These are phyloP conservation scores for Centrocercus urophasianus DNA, from an alignment of 2,113 vertebrate species.

Conservation along the genomic window DNA sequence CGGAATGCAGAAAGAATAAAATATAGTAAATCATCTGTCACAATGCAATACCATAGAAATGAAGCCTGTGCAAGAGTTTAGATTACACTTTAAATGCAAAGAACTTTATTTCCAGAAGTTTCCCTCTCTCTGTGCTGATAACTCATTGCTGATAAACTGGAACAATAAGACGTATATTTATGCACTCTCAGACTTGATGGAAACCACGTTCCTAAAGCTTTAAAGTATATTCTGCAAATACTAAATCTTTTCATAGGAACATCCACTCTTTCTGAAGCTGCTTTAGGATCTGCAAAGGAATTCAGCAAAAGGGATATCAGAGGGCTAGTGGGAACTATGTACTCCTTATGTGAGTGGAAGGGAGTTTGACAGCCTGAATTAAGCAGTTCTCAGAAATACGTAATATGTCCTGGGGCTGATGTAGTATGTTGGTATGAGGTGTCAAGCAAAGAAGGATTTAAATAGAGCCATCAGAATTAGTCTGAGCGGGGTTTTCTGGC, in stretches of 20 bases:
- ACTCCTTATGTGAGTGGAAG: neutral
- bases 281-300: neutral
- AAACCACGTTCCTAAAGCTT: neutral
- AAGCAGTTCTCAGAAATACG: neutral
- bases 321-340: rapidly evolving
- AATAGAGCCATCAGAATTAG: neutral
- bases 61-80: neutral
- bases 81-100: neutral
- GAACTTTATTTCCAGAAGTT: neutral
- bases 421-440: neutral
- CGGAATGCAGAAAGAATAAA: neutral
- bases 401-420: neutral
- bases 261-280: neutral
- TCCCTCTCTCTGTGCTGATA: neutral
- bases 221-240: neutral
- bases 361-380: neutral
- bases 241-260: neutral
- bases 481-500: neutral
- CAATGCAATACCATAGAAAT: neutral
- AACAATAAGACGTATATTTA: neutral
- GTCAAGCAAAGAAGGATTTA: slow-evolving; percentile 23
- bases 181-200: neutral
- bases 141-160: neutral
- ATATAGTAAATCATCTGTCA: neutral
- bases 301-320: neutral